Evolutionary conservation across 1,140 invertebrate species (phyloP).

Genomic region (Carposina sasakii): DNA sequence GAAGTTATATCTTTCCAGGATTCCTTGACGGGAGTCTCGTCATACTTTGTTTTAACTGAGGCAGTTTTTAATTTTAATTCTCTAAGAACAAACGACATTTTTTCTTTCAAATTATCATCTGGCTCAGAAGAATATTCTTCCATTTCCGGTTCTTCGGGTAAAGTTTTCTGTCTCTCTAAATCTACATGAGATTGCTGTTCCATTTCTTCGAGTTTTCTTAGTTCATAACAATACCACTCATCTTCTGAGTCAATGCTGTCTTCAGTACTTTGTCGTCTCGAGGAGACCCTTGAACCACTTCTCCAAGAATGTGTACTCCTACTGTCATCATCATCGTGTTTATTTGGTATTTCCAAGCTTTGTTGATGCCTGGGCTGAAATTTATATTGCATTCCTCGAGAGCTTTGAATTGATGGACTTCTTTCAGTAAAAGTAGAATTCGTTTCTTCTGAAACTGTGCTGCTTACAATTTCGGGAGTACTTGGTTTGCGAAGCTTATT

Average conservation of each 20-base stretch:
- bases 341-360: slow-evolving; percentile 85
- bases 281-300: slow-evolving; percentile 89
- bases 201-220: slow-evolving; percentile 89
- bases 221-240: slow-evolving; percentile 93
- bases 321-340: slow-evolving; percentile 87
- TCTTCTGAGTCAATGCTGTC: slow-evolving; percentile 95
- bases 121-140: slow-evolving; percentile 71
- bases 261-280: slow-evolving; percentile 90
- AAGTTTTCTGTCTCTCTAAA: slow-evolving; percentile 74
- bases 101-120: slow-evolving; percentile 81
- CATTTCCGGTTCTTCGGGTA: slow-evolving; percentile 75
- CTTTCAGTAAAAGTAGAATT: slow-evolving; percentile 72
- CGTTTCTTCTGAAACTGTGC: slow-evolving; percentile 56
- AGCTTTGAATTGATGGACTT: slow-evolving; percentile 77
- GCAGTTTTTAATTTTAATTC: slow-evolving; percentile 82
- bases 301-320: slow-evolving; percentile 89
- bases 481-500: slow-evolving; percentile 50
- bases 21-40: slow-evolving; percentile 55
- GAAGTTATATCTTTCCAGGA: slow-evolving; percentile 67
- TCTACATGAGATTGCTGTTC: slow-evolving; percentile 83
- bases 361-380: slow-evolving; percentile 81
- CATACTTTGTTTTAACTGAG: slow-evolving; percentile 55
- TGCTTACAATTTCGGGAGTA: slow-evolving; percentile 62
- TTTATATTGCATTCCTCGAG: slow-evolving; percentile 71
- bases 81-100: slow-evolving; percentile 83